Conservation (phyloP, 2,113 vertebrate genomes). For the Catharus minimus region DNA sequence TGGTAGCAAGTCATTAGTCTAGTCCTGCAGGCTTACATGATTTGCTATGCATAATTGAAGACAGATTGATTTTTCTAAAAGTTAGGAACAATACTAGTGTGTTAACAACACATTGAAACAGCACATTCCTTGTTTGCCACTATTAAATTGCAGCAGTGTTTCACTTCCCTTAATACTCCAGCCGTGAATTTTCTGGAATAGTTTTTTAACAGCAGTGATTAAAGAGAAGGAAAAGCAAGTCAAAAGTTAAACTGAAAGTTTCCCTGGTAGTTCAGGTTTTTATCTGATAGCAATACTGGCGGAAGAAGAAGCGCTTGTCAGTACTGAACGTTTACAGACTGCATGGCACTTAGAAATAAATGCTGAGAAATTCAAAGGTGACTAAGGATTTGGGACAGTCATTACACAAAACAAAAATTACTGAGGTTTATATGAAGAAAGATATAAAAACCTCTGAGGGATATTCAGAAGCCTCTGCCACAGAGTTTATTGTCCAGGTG, state of each 20-base stretch:
- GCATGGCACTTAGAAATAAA: background rate
- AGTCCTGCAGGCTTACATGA: background rate
- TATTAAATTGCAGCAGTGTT: background rate
- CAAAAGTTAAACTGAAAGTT: background rate
- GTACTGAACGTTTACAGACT: background rate
- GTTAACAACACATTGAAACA: background rate
- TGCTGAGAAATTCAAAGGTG: background rate
- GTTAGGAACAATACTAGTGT: background rate
- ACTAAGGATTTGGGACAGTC: background rate
- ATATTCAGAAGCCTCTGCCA: background rate
- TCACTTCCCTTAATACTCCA: background rate
- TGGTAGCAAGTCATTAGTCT: background rate
- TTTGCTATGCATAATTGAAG: slow-evolving; percentile 1
- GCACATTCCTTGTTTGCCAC: background rate
- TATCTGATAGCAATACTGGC: background rate
- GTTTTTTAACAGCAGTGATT: background rate
- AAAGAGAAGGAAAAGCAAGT: background rate
- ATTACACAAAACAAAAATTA: background rate
- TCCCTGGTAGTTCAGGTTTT: background rate
- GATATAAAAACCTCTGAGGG: background rate
- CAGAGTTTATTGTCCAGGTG: background rate
- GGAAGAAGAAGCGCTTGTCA: background rate
- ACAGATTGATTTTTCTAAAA: background rate
- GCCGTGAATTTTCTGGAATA: background rate
- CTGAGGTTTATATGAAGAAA: background rate